These are phyloP conservation scores for Lasioglossum oenotherae DNA, from an alignment of 2,888 invertebrate genomes.

Conservation along the genomic window DNA sequence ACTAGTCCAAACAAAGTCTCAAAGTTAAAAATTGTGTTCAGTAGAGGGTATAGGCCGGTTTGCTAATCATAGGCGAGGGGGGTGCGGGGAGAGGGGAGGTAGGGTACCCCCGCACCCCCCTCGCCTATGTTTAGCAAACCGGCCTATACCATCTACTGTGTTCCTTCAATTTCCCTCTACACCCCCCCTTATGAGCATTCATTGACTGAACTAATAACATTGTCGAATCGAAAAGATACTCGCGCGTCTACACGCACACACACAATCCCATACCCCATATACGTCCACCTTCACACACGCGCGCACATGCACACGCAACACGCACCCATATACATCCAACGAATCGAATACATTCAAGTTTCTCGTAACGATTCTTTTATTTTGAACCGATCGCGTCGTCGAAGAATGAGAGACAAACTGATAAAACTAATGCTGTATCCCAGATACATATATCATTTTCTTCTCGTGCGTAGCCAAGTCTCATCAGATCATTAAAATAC, in stretches of 20 bases:
- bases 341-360: conserved; percentile 5
- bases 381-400: conserved; percentile 24
- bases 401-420: conserved; percentile 63
- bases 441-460: conserved; percentile 21
- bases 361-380: not conserved
- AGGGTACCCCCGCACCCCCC: too few species aligned
- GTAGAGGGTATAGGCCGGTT: too few species aligned
- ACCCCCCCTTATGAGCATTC: too few species aligned
- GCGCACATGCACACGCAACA: not conserved
- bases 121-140: too few species aligned
- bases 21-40: too few species aligned
- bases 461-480: conserved; percentile 31
- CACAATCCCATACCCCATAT: not conserved
- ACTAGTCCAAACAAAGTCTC: too few species aligned
- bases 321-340: not conserved
- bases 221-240: not conserved
- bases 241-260: not conserved
- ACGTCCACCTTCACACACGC: not conserved
- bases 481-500: conserved; percentile 53
- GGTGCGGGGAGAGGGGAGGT: too few species aligned
- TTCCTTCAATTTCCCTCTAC: too few species aligned
- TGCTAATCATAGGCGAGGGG: too few species aligned
- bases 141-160: too few species aligned
- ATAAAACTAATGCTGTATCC: conserved; percentile 30
- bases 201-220: not conserved